Percentiles rank a stretch among this genome's conserved stretches.
These are phyloP conservation scores for Bolborhynchus lineola DNA, from an alignment of 2,113 vertebrate genomes.

Conservation along the genomic window DNA sequence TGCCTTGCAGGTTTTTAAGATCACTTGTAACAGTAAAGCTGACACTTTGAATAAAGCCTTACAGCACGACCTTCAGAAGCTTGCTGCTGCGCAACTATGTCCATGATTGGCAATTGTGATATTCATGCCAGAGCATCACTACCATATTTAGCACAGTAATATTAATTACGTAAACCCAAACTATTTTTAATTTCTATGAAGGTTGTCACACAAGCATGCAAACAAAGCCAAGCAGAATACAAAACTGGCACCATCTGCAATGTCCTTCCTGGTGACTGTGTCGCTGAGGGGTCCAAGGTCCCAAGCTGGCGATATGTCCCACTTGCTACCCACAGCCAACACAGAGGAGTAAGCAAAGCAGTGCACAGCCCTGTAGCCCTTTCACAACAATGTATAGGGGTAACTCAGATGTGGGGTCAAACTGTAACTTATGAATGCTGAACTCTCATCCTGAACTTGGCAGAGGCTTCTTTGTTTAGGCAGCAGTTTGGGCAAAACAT, in stretches of 20 bases:
- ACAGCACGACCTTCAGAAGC: not conserved
- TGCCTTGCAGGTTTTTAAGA: not conserved
- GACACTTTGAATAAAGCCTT: constrained; percentile 30
- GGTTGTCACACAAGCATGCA: not conserved
- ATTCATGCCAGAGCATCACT: not conserved
- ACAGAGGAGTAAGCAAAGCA: rapidly evolving
- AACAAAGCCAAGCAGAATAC: not conserved
- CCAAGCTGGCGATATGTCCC: rapidly evolving
- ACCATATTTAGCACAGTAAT: not conserved
- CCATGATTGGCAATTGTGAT: not conserved
- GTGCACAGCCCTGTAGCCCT: not conserved
- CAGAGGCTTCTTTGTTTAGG: not conserved
- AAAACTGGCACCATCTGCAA: not conserved
- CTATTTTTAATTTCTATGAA: not conserved
- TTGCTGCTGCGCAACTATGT: not conserved
- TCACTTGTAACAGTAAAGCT: not conserved
- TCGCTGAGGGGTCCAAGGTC: rapidly evolving
- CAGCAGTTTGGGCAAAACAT: not conserved
- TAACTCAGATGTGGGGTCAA: rapidly evolving
- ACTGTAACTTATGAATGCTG: not conserved
- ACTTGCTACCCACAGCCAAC: rapidly evolving
- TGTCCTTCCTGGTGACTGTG: rapidly evolving
- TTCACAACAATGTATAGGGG: not conserved
- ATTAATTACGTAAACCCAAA: constrained; percentile 14
- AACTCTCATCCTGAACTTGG: not conserved